Base-by-base conservation (phyloP, 2,113 vertebrate species). In the Sialia sialis region DNA sequence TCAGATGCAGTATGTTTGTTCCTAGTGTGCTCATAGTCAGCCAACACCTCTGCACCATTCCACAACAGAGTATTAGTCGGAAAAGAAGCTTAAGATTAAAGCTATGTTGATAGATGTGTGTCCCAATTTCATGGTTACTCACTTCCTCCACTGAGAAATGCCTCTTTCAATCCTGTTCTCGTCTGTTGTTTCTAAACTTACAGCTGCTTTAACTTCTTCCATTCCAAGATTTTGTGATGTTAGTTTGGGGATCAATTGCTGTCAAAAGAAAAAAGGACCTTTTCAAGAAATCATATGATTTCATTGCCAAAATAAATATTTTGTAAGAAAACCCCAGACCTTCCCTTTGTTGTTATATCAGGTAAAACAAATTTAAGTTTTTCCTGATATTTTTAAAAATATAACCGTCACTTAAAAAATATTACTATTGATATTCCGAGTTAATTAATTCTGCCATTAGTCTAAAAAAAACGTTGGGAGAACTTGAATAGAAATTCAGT, bases 1-100 rank as follows among this genome's bases (percentile, higher is more conserved):
- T 82, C 19, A 38, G 44, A 51, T 38, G 36, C 43, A 44, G 15
- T 13, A 20, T 75, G 49, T 84, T 74, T 11, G 1, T 58, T 85
- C 38, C 49, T 55, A 73, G 34, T 38, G 38, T 51, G 81, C 66
- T 62, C 59, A 51, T 2, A 72, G 32, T 36, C 54, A 86, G 89
- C 38, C 54, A 85, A 51, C 66, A 89, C 38, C 75, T 62, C 81
- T 88, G 59, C n/a, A 48, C 25, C 56, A 43, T n/a, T 69, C 68
- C 38, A 67, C 78, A 89, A 29, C 4, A 0, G 29, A 73, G 84
- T 26, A 83, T 94, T 95, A 95, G 85, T 27, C 85, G 63, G 75
- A 86, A 93, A 97, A 96, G 91, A 54, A 92, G 93, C 78, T 95
- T 96, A 96, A 90, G 89, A 91, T 94, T 95, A 97, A 95, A 85